Evolutionary conservation across 2,113 vertebrate genomes (phyloP).

Genomic region (Sceloporus undulatus): DNA sequence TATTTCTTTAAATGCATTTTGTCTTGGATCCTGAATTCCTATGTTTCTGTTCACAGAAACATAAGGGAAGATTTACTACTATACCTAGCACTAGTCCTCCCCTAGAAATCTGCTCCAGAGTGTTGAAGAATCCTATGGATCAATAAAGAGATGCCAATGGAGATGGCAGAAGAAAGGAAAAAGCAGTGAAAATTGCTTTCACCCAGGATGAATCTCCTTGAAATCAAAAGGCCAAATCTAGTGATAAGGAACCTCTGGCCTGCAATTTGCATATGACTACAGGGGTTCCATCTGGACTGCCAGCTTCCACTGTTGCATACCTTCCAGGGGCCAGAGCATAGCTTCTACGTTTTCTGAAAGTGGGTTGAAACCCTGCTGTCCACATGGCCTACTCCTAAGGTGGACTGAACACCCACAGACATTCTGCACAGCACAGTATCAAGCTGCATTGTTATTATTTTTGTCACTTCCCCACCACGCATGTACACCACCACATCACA

Average conservation of each 20-base stretch:
- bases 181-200: background rate
- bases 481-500: no score
- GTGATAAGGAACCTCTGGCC: background rate
- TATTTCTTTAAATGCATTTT: no score
- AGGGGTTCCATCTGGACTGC: background rate
- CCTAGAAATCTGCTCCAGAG: background rate
- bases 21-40: no score
- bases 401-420: no score
- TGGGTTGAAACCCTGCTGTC: no score
- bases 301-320: background rate
- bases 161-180: background rate
- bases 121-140: background rate
- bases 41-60: background rate
- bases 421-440: no score
- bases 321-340: no score
- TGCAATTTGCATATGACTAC: background rate
- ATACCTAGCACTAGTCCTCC: background rate
- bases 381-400: no score
- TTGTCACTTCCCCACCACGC: no score
- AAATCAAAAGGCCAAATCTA: background rate
- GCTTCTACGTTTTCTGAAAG: no score
- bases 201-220: background rate
- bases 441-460: no score
- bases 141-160: background rate
- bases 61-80: background rate